A percentile compares a stretch with the other conserved stretches of the same genome.
These are phyloP conservation scores for Cydia splendana DNA, from an alignment of 1,140 invertebrate genomes.

Conservation along the genomic window DNA sequence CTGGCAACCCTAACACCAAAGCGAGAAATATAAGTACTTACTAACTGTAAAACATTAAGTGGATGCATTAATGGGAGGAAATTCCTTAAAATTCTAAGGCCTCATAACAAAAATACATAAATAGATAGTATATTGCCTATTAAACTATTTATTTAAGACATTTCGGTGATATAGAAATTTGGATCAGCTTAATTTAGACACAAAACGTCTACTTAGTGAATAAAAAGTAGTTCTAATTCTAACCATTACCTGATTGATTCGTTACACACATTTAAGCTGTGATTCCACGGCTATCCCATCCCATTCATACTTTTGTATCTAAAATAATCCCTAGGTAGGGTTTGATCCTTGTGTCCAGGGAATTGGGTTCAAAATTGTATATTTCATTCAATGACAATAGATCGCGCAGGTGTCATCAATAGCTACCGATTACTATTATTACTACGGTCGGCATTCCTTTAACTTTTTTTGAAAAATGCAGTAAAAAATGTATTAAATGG, in stretches of 20 bases:
- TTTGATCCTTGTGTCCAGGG: not conserved
- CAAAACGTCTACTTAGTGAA: not conserved
- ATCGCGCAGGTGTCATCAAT: constrained; percentile 12
- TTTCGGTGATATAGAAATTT: too few relatives aligned
- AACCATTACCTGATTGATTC: not conserved
- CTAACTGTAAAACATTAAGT: too few relatives aligned
- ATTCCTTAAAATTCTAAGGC: too few relatives aligned
- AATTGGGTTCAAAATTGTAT: not conserved
- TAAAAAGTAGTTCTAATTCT: not conserved
- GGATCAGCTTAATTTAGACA: not conserved
- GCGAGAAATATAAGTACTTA: too few relatives aligned
- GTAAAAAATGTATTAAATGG: constrained; percentile 4
- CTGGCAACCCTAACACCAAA: too few relatives aligned
- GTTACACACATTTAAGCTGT: not conserved
- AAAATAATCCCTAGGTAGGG: not conserved
- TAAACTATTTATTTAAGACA: too few relatives aligned
- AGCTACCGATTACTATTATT: constrained; percentile 8
- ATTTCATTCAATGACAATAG: not conserved
- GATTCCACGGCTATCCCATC: not conserved
- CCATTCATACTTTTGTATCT: not conserved
- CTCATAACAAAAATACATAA: too few relatives aligned
- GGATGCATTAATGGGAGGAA: too few relatives aligned
- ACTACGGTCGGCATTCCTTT: constrained; percentile 1
- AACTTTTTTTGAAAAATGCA: constrained; percentile 9
- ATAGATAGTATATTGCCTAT: too few relatives aligned